Base-by-base conservation (phyloP, 2,888 invertebrate species). In the Neoscelio sp. region DNA sequence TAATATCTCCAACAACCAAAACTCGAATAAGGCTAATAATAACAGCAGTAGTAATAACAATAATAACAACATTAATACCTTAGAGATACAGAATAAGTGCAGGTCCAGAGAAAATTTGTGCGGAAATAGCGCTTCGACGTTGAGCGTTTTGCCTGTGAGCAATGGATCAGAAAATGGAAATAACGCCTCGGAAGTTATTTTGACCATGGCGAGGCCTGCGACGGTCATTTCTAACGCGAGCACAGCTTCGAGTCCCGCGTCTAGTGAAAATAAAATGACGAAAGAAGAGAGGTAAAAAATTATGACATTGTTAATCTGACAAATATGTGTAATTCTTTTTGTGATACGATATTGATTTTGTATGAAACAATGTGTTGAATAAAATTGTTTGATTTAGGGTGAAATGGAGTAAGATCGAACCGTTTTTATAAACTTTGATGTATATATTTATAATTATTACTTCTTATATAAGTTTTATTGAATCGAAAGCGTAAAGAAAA, bases 171-270 rank as follows among this genome's bases (percentile, higher is more conserved):
- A 90, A 48, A 89, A 89, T 78, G 89, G 88, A 6, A 89, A 89
- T 52, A 84, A 83, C 18, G 87, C 87, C 0, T 89, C 89, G 80
- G 94, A 94, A 87, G 93, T 93, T 5, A 94, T 94, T 82, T 91
- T 93, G 60, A 93, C 93, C 8, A 93, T 93, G 89, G 94, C 94
- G 0, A 91, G 94, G 73, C 95, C 94, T 2, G 94, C 93, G 6
- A 94, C 94, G 2, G 94, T 93, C 38, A 94, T 93, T 78, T 93
- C 93, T 1, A 93, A 93, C 83, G 92, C 93, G n/a, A 93, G 93
- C 81, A 92, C 93, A 7, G 92, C 92, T 17, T 90, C 90, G 68
- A 92, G 92, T 86, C 92, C 92, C 0, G 90, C 92, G 1, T 92
- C 92, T 2, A 92, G 91, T 79, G 93, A 93, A 81, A 92, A 92